Conservation (phyloP, 1,140 invertebrate genomes). For the Bombus consobrinus region DNA sequence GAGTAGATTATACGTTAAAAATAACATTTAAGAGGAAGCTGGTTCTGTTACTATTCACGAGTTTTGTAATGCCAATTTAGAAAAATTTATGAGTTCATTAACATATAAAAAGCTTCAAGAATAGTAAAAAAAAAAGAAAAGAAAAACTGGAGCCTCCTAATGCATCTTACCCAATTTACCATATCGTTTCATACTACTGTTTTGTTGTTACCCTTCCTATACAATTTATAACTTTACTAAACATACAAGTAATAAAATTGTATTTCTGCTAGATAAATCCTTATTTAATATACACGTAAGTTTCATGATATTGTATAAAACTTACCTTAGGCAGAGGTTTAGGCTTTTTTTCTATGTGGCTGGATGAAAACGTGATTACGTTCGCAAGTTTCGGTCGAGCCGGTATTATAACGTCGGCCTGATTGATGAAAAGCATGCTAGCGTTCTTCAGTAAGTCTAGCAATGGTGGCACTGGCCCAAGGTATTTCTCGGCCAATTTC, state of each 20-base stretch:
- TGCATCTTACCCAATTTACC: too few relatives aligned
- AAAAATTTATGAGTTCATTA: too few relatives aligned
- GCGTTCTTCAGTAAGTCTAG: slow-evolving; percentile 72
- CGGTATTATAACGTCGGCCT: slow-evolving; percentile 83
- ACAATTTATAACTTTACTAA: fast-evolving
- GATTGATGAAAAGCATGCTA: slow-evolving; percentile 83
- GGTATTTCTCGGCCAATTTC: slow-evolving; percentile 75
- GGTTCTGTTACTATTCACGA: fast-evolving
- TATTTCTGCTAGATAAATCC: fast-evolving
- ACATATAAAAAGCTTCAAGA: fast-evolving
- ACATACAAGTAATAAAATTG: too few relatives aligned
- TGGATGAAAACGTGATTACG: slow-evolving; percentile 82
- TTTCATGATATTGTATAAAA: background rate
- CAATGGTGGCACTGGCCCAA: slow-evolving; percentile 67
- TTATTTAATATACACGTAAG: fast-evolving
- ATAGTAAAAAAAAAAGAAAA: too few relatives aligned
- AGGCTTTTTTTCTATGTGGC: slow-evolving; percentile 73
- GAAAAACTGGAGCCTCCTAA: too few relatives aligned
- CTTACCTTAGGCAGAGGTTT: slow-evolving; percentile 68
- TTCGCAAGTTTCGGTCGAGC: slow-evolving; percentile 83
- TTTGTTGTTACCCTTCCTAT: fast-evolving
- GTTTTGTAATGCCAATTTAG: fast-evolving
- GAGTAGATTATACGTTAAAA: background rate
- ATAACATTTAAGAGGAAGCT: fast-evolving
- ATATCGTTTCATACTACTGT: fast-evolving